phyloP scores from a whole-genome alignment of 1,140 invertebrate genomes.

The Colletes gigas region DNA sequence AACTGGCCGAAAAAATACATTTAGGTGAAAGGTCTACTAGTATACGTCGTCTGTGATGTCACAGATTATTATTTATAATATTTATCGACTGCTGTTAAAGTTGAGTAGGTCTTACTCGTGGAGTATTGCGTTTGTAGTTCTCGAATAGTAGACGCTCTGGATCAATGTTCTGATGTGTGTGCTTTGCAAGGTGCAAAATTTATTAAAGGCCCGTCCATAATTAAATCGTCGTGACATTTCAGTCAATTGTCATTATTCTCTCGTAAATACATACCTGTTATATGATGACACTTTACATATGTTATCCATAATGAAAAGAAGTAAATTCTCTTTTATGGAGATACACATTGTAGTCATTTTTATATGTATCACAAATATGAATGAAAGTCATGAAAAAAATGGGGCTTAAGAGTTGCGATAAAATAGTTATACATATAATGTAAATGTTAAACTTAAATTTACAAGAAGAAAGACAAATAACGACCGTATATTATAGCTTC shows the following conservation, averaged over 20 bases:
- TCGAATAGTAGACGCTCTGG: background rate
- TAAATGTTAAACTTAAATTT: too few species aligned
- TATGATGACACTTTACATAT: too few species aligned
- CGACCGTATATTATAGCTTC: too few species aligned
- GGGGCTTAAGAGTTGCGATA: too few species aligned
- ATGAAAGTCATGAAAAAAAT: too few species aligned
- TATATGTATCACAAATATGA: background rate
- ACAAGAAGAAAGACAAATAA: too few species aligned
- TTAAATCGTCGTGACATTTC: conserved; percentile 44
- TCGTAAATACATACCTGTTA: background rate
- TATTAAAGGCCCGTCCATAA: conserved; percentile 38
- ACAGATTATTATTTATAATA: background rate
- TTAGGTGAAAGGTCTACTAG: too few species aligned
- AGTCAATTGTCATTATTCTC: conserved; percentile 1
- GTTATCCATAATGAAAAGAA: background rate
- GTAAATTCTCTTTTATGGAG: background rate
- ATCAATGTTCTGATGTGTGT: conserved; percentile 25
- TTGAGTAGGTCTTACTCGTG: background rate
- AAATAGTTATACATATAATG: too few species aligned
- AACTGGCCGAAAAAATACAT: too few species aligned
- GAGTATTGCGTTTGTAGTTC: background rate
- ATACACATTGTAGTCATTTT: too few species aligned
- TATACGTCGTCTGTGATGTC: too few species aligned
- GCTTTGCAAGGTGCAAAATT: conserved; percentile 23
- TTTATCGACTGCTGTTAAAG: background rate